Percentiles rank a stretch among this genome's conserved stretches.
These are phyloP conservation scores for Periphyllus acericola DNA, from an alignment of 2,888 invertebrate species.

Conservation along the genomic window DNA sequence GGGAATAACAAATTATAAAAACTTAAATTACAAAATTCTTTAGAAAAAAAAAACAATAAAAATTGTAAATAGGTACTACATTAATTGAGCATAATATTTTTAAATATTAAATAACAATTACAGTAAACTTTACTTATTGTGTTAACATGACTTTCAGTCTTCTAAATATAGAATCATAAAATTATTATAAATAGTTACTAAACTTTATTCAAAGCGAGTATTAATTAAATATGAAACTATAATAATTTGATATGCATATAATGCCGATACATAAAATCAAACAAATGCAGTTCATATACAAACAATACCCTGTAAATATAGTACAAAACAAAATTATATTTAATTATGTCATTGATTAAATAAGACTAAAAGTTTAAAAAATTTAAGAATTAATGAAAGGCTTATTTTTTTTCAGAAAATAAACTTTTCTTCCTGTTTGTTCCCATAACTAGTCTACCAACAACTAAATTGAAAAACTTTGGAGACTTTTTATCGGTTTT, in stretches of 20 bases:
- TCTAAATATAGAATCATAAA: constrained; percentile 38
- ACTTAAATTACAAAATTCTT: neutral
- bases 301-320: constrained; percentile 51
- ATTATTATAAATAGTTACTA: neutral
- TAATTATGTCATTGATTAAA: neutral
- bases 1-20: constrained; percentile 15
- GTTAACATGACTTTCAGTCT: constrained; percentile 35
- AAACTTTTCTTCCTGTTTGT: constrained; percentile 34
- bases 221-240: constrained; percentile 12
- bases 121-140: neutral
- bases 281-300: constrained; percentile 47
- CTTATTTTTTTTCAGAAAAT: constrained; percentile 45
- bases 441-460: constrained; percentile 47
- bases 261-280: constrained; percentile 39
- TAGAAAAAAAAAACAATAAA: constrained; percentile 12
- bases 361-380: neutral
- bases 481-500: constrained; percentile 56
- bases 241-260: constrained; percentile 8
- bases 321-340: neutral
- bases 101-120: constrained; percentile 23
- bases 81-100: neutral
- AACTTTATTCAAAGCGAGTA: constrained; percentile 6
- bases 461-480: constrained; percentile 51
- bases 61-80: neutral
- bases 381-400: neutral